Percentiles rank a stretch among this genome's conserved stretches.
phyloP scores from a whole-genome alignment of 2,797 vertebrate species.

The Corythornis leucogaster region DNA sequence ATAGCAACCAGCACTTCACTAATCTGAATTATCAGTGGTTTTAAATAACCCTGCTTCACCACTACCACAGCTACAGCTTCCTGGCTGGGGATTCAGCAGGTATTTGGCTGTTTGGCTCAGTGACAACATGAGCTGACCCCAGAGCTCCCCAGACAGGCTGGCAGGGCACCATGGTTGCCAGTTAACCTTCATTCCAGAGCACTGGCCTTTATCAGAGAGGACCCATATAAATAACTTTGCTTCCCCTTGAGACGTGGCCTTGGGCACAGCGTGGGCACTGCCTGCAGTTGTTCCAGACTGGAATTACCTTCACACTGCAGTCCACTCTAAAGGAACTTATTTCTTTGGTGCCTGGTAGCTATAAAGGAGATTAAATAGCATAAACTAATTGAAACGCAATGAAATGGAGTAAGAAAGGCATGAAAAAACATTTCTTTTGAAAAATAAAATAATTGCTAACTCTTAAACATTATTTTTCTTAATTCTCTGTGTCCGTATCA shows the following conservation, averaged over 20 bases:
- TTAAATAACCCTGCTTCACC: not conserved
- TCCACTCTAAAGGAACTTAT: fast-evolving
- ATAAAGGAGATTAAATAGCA: not conserved
- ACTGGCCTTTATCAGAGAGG: not conserved
- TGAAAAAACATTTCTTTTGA: fast-evolving
- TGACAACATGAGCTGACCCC: not conserved
- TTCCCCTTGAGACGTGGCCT: not conserved
- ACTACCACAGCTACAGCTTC: not conserved
- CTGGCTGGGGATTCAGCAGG: not conserved
- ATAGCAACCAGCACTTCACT: not conserved
- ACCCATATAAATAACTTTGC: not conserved
- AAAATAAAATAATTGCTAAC: not conserved
- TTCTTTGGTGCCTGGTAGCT: not conserved
- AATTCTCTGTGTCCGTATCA: fast-evolving
- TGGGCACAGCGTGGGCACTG: not conserved
- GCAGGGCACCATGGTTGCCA: not conserved
- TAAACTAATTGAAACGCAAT: not conserved
- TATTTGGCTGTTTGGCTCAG: not conserved
- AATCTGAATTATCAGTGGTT: not conserved
- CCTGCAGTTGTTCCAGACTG: fast-evolving
- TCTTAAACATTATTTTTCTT: not conserved
- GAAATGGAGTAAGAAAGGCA: not conserved
- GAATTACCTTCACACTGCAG: fast-evolving
- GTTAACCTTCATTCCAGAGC: not conserved
- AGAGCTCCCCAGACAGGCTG: not conserved